Evolutionary conservation across 1,140 invertebrate species (phyloP).

Genomic region (Stegodyphus dumicola): DNA sequence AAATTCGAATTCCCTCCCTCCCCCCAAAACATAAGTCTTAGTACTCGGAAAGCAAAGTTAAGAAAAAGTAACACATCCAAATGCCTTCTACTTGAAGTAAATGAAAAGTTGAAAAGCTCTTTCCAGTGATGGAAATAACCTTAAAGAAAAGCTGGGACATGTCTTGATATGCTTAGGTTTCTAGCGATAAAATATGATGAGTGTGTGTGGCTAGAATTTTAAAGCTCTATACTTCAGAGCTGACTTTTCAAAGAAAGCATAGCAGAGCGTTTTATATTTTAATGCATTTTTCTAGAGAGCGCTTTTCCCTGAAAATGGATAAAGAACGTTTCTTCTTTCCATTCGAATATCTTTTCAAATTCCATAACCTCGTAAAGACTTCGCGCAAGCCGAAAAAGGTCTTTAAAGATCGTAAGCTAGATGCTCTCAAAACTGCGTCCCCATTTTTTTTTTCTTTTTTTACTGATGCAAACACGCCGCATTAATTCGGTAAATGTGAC

Average conservation of each 20-base stretch:
- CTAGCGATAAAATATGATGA: constrained; percentile 46
- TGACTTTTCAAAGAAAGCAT: constrained; percentile 6
- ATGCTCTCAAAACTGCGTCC: too few relatives aligned
- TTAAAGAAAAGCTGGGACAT: constrained; percentile 5
- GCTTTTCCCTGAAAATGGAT: constrained; percentile 22
- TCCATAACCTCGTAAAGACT: neutral
- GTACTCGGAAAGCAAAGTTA: neutral
- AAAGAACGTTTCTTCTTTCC: neutral
- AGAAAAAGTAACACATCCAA: constrained; percentile 9
- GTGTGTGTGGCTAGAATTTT: constrained; percentile 27
- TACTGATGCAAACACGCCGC: too few relatives aligned
- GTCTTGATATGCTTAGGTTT: constrained; percentile 30
- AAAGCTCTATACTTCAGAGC: constrained; percentile 37
- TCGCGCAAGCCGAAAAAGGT: neutral
- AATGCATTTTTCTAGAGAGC: constrained; percentile 42
- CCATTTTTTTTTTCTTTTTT: too few relatives aligned
- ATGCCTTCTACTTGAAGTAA: constrained; percentile 38
- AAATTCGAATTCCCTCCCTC: too few relatives aligned
- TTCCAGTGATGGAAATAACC: constrained; percentile 23
- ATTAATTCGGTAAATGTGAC: too few relatives aligned
- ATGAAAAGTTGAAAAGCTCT: constrained; percentile 37
- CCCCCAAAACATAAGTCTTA: neutral
- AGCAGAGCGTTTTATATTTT: constrained; percentile 31
- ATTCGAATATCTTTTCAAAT: constrained; percentile 31
- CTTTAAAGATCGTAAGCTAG: constrained; percentile 12